Evolutionary conservation across 2,888 invertebrate genomes (phyloP), one percentile per base, ranked within the genome.

Genomic region (Dinocampus coccinellae): DNA sequence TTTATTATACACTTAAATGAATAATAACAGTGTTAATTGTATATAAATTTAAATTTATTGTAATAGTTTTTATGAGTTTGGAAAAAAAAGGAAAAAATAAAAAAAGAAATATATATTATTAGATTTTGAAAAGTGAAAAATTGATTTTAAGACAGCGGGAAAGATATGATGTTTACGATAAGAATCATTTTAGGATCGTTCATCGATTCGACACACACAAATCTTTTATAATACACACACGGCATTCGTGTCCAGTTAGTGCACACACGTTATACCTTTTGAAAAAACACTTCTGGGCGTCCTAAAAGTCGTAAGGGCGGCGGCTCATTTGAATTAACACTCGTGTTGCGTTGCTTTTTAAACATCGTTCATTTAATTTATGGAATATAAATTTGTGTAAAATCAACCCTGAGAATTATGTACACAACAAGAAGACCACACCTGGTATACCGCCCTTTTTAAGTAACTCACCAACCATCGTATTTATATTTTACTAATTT

Each of bases 341-440:
- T n/a, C 73, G 74, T 74, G 64, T 70, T 74, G 68, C 68, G 70
- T 68, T 70, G 70, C 66, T 72, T 71, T 73, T 7, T 29, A 29
- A 68, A 72, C 70, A 69, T 73, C 62, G 64, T 39, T 58, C 68
- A 64, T 68, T 64, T 76, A 74, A 77, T 75, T 77, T 77, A 77
- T 76, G 76, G 75, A 76, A 74, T 75, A 76, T 76, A 77, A 76
- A 75, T 76, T 76, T 69, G 69, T 73, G 74, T 75, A 74, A 75
- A 76, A 76, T 73, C 77, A 77, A 75, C 71, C 71, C 71, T 16
- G 39, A 52, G 53, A 36, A 60, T 60, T 36, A 52, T n/a, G 34
- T 53, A 58, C 55, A 47, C 47, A 47, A 47, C 47, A 4, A 13
- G 7, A 7, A 0, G 26, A 55, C 61, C 66, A 71, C 71, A 71